phyloP scores from a whole-genome alignment of 2,113 vertebrate genomes.

The Ornithorhynchus anatinus region DNA sequence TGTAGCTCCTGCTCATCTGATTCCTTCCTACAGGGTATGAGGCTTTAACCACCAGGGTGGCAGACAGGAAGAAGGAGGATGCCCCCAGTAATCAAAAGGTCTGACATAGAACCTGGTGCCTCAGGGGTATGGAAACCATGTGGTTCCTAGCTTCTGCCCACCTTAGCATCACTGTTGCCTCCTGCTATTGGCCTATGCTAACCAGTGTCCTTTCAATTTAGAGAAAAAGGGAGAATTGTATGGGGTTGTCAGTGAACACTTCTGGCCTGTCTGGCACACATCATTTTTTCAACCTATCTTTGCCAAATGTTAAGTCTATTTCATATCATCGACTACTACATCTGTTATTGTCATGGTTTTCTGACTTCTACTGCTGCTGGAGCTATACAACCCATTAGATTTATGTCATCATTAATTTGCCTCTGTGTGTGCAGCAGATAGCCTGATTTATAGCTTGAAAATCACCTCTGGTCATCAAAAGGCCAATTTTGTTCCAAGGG shows the following conservation, averaged over 20 bases:
- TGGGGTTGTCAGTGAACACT: constrained; percentile 26
- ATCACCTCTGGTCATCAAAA: constrained; percentile 5
- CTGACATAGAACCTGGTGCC: too few relatives aligned
- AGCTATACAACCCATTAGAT: constrained; percentile 48
- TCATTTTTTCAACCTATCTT: constrained; percentile 25
- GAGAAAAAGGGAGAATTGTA: constrained; percentile 42
- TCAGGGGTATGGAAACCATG: too few relatives aligned
- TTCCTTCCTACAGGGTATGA: too few relatives aligned
- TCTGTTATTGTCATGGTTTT: constrained; percentile 48
- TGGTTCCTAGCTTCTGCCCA: too few relatives aligned
- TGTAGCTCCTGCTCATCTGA: too few relatives aligned
- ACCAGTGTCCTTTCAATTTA: constrained; percentile 31
- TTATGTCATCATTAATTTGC: constrained; percentile 43
- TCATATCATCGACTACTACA: constrained; percentile 32
- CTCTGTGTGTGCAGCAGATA: not conserved
- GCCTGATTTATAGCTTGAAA: constrained; percentile 28
- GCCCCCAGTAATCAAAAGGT: too few relatives aligned
- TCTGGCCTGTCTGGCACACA: constrained; percentile 29
- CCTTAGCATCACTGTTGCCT: constrained; percentile 33
- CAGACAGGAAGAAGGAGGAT: too few relatives aligned
- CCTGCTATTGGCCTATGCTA: constrained; percentile 9
- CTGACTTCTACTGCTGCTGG: constrained; percentile 25
- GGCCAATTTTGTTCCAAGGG: not conserved
- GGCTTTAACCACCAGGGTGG: too few relatives aligned
- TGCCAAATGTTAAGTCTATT: constrained; percentile 48